phyloP scores from a whole-genome alignment of 2,113 vertebrate species.

The Baryphthengus martii region DNA sequence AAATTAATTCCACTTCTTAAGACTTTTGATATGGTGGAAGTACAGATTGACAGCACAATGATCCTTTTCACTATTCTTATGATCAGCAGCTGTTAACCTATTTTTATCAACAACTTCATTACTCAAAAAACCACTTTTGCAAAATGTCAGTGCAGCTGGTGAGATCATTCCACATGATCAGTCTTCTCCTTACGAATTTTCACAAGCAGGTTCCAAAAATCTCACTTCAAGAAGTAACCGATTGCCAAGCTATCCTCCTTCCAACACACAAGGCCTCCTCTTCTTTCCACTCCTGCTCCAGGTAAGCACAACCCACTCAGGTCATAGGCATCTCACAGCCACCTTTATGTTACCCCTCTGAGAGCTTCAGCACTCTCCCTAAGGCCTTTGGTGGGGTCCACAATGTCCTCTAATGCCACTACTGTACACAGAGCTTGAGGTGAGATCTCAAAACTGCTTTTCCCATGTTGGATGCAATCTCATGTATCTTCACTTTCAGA shows the following conservation, averaged over 20 bases:
- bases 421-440: neutral
- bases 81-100: conserved; percentile 58
- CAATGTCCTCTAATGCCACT: neutral
- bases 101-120: conserved; percentile 51
- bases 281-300: neutral
- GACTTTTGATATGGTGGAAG: neutral
- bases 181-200: neutral
- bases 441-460: neutral
- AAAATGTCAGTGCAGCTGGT: conserved; percentile 21
- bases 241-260: neutral
- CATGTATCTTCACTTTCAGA: neutral
- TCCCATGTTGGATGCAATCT: neutral
- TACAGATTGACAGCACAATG: conserved; percentile 17
- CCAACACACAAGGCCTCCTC: neutral
- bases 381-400: neutral
- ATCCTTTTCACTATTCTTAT: conserved; percentile 24
- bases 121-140: neutral
- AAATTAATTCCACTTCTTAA: conserved; percentile 30
- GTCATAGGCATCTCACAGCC: neutral
- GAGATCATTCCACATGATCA: conserved; percentile 1
- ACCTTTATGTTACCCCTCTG: neutral
- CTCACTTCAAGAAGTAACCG: neutral
- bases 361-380: neutral
- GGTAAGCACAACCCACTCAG: neutral
- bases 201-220: neutral